These are phyloP conservation scores for Chaetogeoica ovagalla DNA, from an alignment of 2,888 invertebrate genomes.

Conservation along the genomic window DNA sequence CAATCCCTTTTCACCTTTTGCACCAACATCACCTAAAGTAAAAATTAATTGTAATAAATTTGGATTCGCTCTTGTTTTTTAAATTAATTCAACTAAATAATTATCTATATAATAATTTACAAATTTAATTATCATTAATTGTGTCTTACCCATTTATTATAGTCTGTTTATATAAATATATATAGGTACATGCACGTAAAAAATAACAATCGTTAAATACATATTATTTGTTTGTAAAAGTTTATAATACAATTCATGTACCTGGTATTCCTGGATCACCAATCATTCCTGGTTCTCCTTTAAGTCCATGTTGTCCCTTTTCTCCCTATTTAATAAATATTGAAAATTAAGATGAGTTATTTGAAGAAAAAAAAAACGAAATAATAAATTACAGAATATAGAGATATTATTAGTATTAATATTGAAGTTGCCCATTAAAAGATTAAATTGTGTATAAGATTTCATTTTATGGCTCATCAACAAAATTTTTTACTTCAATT, in stretches of 20 bases:
- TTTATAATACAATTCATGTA: not conserved
- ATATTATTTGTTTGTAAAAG: not conserved
- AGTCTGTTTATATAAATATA: not conserved
- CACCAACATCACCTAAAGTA: conserved; percentile 66
- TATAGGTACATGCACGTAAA: not conserved
- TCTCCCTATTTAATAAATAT: conserved; percentile 58
- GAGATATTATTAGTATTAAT: too few relatives aligned
- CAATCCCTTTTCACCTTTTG: conserved; percentile 86
- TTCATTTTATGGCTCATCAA: too few relatives aligned
- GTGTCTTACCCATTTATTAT: not conserved
- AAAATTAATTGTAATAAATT: not conserved
- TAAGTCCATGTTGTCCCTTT: conserved; percentile 63
- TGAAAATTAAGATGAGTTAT: not conserved
- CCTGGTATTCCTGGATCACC: conserved; percentile 69
- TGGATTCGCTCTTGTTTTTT: not conserved
- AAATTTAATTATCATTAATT: not conserved
- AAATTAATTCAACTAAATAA: not conserved
- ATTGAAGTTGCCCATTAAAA: too few relatives aligned
- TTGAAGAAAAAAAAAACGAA: not conserved
- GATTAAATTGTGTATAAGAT: too few relatives aligned
- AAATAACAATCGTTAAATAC: not conserved
- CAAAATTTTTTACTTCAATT: too few relatives aligned
- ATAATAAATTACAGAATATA: too few relatives aligned
- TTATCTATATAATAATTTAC: not conserved
- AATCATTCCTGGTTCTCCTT: conserved; percentile 70